Evolutionary conservation across 1,140 invertebrate species (phyloP), one percentile per base, ranked within the genome.

Genomic region (Gonioctena quinquepunctata): DNA sequence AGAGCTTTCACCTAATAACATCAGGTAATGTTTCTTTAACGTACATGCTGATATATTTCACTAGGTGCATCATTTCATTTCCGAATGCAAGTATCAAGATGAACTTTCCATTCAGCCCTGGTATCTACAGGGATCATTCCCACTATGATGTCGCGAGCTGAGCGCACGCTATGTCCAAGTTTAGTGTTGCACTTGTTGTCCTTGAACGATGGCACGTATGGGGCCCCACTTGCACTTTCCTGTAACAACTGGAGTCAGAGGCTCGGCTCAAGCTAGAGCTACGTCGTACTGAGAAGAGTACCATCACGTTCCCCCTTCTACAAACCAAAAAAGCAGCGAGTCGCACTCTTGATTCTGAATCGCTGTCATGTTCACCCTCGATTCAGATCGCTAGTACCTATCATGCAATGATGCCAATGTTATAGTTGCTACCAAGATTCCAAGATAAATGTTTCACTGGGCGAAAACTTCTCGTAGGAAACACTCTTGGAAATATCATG

Each of bases 151-250:
- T 74, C 77, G 77, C 78, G 77, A 78, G 76, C 77, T 74, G 49
- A 77, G 70, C 75, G 75, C 70, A 72, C 77, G 77, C 78, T 74
- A 59, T 67, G 69, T 66, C 71, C 65, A 42, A 76, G 77, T 69
- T 71, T 73, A 76, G 72, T 71, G 69, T 68, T 76, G 71, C 73
- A 80, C 72, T 77, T 69, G 77, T 54, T 76, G 79, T 61, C 80
- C 80, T 81, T 81, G 80, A 80, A 81, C 76, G 78, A 76, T 78
- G 75, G 75, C 79, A 69, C 76, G 75, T 77, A 76, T 74, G 73
- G 73, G 74, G 33, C 65, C 74, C 61, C 74, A 81, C 77, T 80
- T 80, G 79, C 79, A 81, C 77, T 81, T 82, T 81, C 79, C 73
- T 77, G 77, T 74, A 77, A 63, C 19, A 63, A 49, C 61, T 25